Percentiles rank a stretch among this genome's conserved stretches.
These are phyloP conservation scores for Caenorhabditis sp. DNA, from an alignment of 2,888 invertebrate species.

Conservation along the genomic window DNA sequence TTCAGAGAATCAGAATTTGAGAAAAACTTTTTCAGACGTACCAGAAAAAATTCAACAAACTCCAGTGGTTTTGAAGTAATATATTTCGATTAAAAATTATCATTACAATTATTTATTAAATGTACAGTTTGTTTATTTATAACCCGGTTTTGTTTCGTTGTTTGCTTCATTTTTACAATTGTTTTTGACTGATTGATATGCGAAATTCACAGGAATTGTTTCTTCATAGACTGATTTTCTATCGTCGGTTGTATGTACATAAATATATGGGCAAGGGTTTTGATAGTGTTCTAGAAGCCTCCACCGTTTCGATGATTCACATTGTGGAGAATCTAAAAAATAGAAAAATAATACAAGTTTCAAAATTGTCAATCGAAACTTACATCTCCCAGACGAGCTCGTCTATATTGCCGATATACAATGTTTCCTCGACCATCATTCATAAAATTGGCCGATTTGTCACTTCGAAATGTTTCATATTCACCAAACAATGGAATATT, in stretches of 20 bases:
- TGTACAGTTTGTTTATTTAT: no score
- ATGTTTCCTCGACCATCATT: slow-evolving; percentile 47
- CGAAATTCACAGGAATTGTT: no score
- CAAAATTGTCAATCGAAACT: slow-evolving; percentile 8
- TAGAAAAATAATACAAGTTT: slow-evolving; percentile 1
- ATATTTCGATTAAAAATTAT: no score
- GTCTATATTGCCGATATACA: slow-evolving; percentile 48
- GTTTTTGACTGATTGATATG: no score
- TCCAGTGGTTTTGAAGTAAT: no score
- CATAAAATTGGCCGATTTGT: slow-evolving; percentile 52
- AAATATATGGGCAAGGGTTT: not conserved
- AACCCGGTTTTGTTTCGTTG: no score
- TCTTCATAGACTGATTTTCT: not conserved
- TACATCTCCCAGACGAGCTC: slow-evolving; percentile 52
- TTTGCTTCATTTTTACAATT: not conserved
- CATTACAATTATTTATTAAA: no score
- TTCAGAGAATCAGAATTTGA: no score
- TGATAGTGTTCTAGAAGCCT: slow-evolving; percentile 14
- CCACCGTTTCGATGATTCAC: slow-evolving; percentile 26
- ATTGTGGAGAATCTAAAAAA: slow-evolving; percentile 38
- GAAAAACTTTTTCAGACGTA: no score
- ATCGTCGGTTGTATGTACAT: not conserved
- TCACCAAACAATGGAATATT: slow-evolving; percentile 43
- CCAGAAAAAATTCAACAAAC: no score
- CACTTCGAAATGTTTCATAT: slow-evolving; percentile 55